Evolutionary conservation across 2,888 invertebrate genomes (phyloP).

Genomic region (Tipula lateralis): DNA sequence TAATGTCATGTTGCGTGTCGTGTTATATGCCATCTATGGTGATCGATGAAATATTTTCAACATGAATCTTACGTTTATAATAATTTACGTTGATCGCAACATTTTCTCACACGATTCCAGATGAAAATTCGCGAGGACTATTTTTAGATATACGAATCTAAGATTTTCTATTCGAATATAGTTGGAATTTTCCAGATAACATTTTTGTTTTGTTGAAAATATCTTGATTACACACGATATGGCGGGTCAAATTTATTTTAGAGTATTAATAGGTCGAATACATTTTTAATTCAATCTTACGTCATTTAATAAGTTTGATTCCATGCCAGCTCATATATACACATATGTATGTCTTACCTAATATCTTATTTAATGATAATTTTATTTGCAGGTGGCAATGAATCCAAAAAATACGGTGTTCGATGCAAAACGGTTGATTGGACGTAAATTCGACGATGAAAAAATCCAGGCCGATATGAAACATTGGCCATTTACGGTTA

Average conservation of each 20-base stretch:
- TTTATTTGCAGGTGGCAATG: conserved; percentile 60
- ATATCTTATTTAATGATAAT: neutral
- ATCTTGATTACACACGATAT: no score
- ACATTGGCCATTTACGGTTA: conserved; percentile 75
- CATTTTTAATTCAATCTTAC: neutral
- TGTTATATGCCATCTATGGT: neutral
- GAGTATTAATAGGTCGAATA: neutral
- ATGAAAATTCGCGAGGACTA: neutral
- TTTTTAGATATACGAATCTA: neutral
- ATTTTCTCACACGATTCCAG: neutral
- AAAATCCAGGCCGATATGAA: conserved; percentile 76
- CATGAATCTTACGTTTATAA: neutral
- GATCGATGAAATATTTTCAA: neutral
- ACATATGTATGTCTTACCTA: neutral
- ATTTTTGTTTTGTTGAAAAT: neutral
- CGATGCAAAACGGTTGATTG: conserved; percentile 79
- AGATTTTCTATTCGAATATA: neutral
- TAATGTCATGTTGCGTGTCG: neutral
- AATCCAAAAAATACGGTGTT: conserved; percentile 78
- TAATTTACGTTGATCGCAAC: neutral
- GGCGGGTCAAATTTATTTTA: neutral
- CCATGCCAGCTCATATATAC: neutral
- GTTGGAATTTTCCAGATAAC: neutral
- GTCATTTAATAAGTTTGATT: neutral
- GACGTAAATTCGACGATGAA: conserved; percentile 71